Percentiles rank a stretch among this genome's conserved stretches.
Conservation (phyloP, 53 echinoderm and acorn worm species). For the Zoroaster sp. region DNA sequence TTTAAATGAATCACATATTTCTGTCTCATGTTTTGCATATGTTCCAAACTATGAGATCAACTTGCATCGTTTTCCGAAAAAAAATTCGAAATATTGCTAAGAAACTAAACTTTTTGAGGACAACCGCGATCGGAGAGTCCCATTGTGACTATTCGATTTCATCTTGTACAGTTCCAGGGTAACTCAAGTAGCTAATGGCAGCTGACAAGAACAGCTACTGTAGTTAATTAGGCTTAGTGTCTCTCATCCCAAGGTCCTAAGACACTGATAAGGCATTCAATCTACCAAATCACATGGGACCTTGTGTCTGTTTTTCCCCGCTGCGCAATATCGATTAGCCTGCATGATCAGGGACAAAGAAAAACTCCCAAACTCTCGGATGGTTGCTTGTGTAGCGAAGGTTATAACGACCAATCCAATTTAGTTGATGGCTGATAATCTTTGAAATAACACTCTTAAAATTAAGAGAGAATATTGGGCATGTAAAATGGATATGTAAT, state of each 20-base stretch:
- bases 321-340: neutral
- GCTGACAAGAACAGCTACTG: neutral
- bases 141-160: too few species aligned
- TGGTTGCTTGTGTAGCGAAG: neutral
- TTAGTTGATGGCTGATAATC: constrained; percentile 6
- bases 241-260: neutral
- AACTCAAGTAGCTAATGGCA: neutral
- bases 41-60: too few species aligned
- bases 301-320: constrained; percentile 12
- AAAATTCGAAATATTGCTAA: too few species aligned
- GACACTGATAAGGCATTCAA: neutral
- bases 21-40: too few species aligned
- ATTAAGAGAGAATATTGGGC: neutral
- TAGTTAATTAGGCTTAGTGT: neutral
- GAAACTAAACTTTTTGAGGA: too few species aligned
- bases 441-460: neutral
- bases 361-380: neutral
- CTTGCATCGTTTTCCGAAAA: too few species aligned
- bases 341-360: neutral
- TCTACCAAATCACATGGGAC: constrained; percentile 13
- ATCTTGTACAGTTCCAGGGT: neutral
- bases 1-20: too few species aligned
- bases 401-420: neutral
- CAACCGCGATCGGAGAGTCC: too few species aligned
- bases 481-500: neutral